Conservation (phyloP, 1,140 invertebrate species). For the Vanessa atalanta region DNA sequence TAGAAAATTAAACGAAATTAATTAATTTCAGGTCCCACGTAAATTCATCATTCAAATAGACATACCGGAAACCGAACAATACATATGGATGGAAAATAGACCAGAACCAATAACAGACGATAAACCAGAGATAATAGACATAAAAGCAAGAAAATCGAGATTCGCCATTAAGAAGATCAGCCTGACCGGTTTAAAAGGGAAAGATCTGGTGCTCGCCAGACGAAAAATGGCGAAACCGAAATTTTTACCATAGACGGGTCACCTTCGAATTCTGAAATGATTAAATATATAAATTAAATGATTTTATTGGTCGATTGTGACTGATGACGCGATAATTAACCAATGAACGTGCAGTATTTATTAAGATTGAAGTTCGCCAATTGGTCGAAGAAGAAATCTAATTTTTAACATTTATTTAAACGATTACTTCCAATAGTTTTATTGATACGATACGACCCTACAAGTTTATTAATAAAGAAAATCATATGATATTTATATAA, state of each 20-base stretch:
- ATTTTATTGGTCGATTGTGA: background rate
- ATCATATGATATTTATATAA: too few relatives aligned
- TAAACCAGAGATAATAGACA: constrained; percentile 38
- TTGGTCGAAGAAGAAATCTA: too few relatives aligned
- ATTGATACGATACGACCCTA: too few relatives aligned
- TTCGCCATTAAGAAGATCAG: constrained; percentile 49
- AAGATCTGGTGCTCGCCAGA: constrained; percentile 56
- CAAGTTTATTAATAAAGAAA: too few relatives aligned
- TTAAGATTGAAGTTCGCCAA: too few relatives aligned
- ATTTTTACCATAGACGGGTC: constrained; percentile 42
- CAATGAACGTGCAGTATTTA: too few relatives aligned
- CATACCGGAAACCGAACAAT: constrained; percentile 50
- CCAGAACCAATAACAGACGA: constrained; percentile 11
- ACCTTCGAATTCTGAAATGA: background rate
- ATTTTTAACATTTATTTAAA: too few relatives aligned
- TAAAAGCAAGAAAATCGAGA: constrained; percentile 37
- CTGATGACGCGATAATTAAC: too few relatives aligned
- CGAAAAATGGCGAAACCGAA: constrained; percentile 57
- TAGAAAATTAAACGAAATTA: too few relatives aligned
- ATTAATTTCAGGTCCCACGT: constrained; percentile 49
- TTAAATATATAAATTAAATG: background rate
- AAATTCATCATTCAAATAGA: constrained; percentile 55
- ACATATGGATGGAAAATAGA: constrained; percentile 59
- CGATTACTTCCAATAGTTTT: too few relatives aligned
- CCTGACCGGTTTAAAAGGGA: constrained; percentile 46